phyloP scores from a whole-genome alignment of 2,888 invertebrate genomes.

The Bugula neritina region DNA sequence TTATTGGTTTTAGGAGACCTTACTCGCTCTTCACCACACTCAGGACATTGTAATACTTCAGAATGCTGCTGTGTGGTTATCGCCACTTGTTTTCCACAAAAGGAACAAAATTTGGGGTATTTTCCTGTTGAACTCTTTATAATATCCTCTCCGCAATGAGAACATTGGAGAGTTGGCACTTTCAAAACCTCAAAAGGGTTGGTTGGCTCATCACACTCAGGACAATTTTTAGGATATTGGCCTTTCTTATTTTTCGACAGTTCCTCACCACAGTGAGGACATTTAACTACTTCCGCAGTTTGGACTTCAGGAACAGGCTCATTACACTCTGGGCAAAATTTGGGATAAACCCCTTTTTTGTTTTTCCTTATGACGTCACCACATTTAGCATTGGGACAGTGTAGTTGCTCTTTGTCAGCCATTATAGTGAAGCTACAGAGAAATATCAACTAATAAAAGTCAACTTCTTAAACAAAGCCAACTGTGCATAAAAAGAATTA shows the following conservation, averaged over 20 bases:
- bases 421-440: neutral
- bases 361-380: neutral
- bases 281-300: neutral
- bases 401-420: neutral
- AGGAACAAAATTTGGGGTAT: neutral
- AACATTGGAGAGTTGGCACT: neutral
- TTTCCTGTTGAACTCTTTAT: neutral
- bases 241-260: neutral
- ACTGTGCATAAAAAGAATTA: too few relatives aligned
- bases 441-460: too few relatives aligned
- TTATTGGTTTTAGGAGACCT: too few relatives aligned
- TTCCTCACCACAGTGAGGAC: neutral
- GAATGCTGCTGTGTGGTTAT: neutral
- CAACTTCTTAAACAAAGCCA: too few relatives aligned
- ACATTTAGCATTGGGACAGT: neutral
- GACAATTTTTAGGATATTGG: neutral
- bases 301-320: neutral
- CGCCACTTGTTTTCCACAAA: neutral
- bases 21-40: neutral
- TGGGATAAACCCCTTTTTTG: neutral
- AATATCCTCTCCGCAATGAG: neutral
- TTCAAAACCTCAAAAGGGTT: neutral
- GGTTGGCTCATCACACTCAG: neutral
- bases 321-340: neutral
- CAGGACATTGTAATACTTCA: neutral